A percentile compares a stretch with the other conserved stretches of the same genome.
These are phyloP conservation scores for Rhea pennata DNA, from an alignment of 2,113 vertebrate species.

Conservation along the genomic window DNA sequence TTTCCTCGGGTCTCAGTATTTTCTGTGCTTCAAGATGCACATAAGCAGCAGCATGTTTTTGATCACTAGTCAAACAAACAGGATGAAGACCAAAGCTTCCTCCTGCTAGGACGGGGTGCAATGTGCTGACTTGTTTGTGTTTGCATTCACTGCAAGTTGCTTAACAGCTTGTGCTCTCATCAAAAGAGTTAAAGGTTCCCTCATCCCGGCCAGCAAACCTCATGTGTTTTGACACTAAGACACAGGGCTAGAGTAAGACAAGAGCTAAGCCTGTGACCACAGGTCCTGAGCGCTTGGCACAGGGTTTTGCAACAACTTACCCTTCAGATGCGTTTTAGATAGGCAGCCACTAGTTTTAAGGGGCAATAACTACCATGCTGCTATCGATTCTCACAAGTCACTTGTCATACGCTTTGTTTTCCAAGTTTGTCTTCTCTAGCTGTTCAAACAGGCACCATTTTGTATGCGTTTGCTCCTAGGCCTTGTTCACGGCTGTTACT, in stretches of 20 bases:
- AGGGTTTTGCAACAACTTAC: neutral
- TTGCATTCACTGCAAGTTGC: neutral
- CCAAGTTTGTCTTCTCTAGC: neutral
- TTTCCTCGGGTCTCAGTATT: neutral
- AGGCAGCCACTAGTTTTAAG: neutral
- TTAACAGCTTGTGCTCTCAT: constrained; percentile 32
- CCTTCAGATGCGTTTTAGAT: constrained; percentile 14
- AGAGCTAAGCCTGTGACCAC: neutral
- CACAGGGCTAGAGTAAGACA: neutral
- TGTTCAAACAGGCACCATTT: constrained; percentile 16
- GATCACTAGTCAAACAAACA: constrained; percentile 14
- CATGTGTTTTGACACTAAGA: neutral
- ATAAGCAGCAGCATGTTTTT: constrained; percentile 33
- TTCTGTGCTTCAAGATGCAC: constrained; percentile 2
- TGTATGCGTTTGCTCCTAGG: neutral
- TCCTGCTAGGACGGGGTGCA: neutral
- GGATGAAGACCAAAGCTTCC: constrained; percentile 47
- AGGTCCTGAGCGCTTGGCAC: neutral
- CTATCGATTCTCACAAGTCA: constrained; percentile 1
- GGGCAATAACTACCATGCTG: neutral
- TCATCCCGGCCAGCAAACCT: neutral
- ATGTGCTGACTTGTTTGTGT: constrained; percentile 22
- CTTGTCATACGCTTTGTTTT: neutral
- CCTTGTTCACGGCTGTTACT: neutral
- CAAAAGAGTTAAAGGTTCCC: constrained; percentile 33